Base-by-base conservation (phyloP, 2,113 vertebrate genomes). In the Corythornis madagascariensis region DNA sequence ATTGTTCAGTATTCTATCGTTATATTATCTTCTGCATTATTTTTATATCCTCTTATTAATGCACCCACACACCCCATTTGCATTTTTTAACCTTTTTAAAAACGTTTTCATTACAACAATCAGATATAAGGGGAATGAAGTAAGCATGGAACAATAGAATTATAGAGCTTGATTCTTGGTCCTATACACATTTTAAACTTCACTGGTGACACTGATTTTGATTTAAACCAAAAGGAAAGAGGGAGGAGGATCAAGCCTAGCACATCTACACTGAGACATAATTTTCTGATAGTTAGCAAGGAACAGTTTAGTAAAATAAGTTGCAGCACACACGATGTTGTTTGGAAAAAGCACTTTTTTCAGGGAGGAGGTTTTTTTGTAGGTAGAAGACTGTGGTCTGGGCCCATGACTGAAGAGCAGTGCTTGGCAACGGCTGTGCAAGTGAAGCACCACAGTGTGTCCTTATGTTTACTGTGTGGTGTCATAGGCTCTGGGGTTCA, bases 21-120 rank as follows among this genome's bases (percentile, higher is more conserved):
- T 96, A 82, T 81, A 93, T 97, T 96, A 83, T 90, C 89, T 92
- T 89, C 92, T 93, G 83, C 90, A 96, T 96, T 97, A 97, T 97
- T 96, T 96, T 96, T 97, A 96, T 86, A 97, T 97, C 93, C 94
- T 85, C 94, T 97, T 96, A 97, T 97, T 97, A 96, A 95, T 75
- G 93, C 96, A 92, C 97, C 97, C 97, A 97, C 97, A 71, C 94
- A 96, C 18, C 18, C 83, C 81, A 97, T 97, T 97, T 97, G 95
- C 97, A 97, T 97, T 95, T 96, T 95, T 97, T 93, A 97, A 94
- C 95, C 92, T 94, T 95, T 93, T 90, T 4, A 69, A 91, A 92
- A 94, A 72, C 25, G 26, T 72, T 96, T 91, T 92, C 83, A 89
- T 94, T 91, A 59, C 94, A 95, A 92, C 78, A 73, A 78, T 92